These are phyloP conservation scores for Sciurus carolinensis DNA, from an alignment of 2,797 vertebrate species.

Conservation along the genomic window DNA sequence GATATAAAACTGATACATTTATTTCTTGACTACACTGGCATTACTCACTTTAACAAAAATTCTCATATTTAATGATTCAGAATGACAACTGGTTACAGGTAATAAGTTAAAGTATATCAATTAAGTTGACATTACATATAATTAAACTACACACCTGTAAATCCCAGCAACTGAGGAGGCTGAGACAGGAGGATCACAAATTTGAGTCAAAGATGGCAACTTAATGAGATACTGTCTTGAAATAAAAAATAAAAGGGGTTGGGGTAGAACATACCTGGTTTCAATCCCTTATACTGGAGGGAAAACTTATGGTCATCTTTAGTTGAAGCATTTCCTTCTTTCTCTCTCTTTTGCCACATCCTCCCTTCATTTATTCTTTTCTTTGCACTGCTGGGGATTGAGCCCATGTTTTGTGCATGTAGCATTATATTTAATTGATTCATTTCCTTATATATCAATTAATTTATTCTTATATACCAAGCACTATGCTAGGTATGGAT, in stretches of 20 bases:
- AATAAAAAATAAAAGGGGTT: no score
- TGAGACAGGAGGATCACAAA: no score
- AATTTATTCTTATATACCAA: no score
- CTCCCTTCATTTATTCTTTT: neutral
- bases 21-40: neutral
- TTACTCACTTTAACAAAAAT: neutral
- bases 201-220: no score
- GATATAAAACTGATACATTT: neutral
- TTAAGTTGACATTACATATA: no score
- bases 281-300: no score
- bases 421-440: neutral
- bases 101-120: neutral
- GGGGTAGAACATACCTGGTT: no score
- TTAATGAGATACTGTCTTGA: no score
- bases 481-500: neutral
- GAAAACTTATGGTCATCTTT: neutral
- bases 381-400: neutral
- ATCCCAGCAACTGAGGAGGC: no score
- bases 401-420: neutral
- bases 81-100: neutral
- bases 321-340: neutral
- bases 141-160: no score
- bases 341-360: neutral
- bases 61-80: neutral
- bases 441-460: neutral